A percentile compares a stretch with the other conserved stretches of the same genome.
Conservation (phyloP, 30 jellyfish, hydroid and myxozoan genomes). For the Chironex yamaguchii region DNA sequence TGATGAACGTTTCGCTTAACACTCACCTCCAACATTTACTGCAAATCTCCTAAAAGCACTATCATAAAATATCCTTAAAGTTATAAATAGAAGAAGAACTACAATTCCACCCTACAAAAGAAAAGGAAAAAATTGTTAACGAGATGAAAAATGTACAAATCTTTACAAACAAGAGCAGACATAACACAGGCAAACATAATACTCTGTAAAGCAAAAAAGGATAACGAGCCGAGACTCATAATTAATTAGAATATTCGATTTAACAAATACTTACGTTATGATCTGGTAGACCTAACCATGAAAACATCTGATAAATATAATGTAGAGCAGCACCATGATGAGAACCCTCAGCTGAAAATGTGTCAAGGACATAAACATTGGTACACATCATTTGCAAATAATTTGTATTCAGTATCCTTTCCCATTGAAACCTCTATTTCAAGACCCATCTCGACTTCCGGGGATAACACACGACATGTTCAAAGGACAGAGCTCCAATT, state of each 20-base stretch:
- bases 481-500: too few relatives aligned
- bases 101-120: constrained; percentile 79
- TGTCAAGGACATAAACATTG: background rate
- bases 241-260: too few relatives aligned
- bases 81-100: constrained; percentile 42
- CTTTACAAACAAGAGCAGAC: background rate
- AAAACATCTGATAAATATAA: constrained; percentile 60
- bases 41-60: constrained; percentile 53
- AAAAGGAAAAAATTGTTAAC: background rate
- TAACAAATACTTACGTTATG: constrained; percentile 69
- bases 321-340: constrained; percentile 68
- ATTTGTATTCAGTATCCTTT: too few relatives aligned
- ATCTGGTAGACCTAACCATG: constrained; percentile 90
- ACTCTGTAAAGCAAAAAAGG: background rate
- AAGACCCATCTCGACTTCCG: too few relatives aligned
- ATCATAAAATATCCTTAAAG: constrained; percentile 57
- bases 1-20: too few relatives aligned
- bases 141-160: background rate
- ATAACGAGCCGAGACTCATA: too few relatives aligned
- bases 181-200: background rate
- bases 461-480: too few relatives aligned
- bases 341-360: constrained; percentile 68
- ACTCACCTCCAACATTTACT: constrained; percentile 78
- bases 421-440: too few relatives aligned
- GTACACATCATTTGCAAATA: background rate